These are phyloP conservation scores for Sebastes flavidus DNA, from an alignment of 2,797 vertebrate genomes.

Conservation along the genomic window DNA sequence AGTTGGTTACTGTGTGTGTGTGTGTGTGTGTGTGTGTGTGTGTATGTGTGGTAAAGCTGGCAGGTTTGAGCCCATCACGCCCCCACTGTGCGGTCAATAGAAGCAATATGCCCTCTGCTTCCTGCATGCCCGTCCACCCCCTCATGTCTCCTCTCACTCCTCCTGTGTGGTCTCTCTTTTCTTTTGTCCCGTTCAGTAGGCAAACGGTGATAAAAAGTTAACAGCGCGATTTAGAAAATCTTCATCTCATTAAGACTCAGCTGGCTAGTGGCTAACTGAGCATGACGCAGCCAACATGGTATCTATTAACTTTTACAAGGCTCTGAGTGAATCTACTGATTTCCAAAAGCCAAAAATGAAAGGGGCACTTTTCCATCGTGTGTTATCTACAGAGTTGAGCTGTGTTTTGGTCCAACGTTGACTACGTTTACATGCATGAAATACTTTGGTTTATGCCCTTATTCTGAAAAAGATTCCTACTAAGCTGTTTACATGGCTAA, in stretches of 20 bases:
- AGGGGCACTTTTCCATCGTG: not conserved
- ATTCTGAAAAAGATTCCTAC: too few relatives aligned
- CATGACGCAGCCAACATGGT: constrained; percentile 16
- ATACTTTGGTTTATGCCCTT: not conserved
- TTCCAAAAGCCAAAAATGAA: constrained; percentile 22
- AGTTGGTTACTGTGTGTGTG: constrained; percentile 26
- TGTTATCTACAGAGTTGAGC: constrained; percentile 12
- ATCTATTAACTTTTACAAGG: constrained; percentile 53
- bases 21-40: constrained; percentile 33
- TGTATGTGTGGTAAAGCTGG: constrained; percentile 33
- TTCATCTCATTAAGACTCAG: constrained; percentile 35
- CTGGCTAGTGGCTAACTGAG: constrained; percentile 21
- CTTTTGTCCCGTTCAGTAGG: constrained; percentile 14
- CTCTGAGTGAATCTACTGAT: constrained; percentile 24
- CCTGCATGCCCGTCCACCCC: constrained; percentile 61
- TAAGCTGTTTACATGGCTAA: not conserved
- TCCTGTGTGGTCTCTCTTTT: constrained; percentile 71
- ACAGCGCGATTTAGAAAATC: constrained; percentile 41
- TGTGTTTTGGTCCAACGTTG: not conserved
- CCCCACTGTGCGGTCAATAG: constrained; percentile 67
- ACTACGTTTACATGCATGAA: not conserved
- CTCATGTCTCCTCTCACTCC: constrained; percentile 44
- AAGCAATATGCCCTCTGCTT: constrained; percentile 62
- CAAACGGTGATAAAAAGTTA: constrained; percentile 44
- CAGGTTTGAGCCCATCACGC: constrained; percentile 46